phyloP scores from a whole-genome alignment of 2,888 invertebrate genomes.

The Himalopsyche japonica region DNA sequence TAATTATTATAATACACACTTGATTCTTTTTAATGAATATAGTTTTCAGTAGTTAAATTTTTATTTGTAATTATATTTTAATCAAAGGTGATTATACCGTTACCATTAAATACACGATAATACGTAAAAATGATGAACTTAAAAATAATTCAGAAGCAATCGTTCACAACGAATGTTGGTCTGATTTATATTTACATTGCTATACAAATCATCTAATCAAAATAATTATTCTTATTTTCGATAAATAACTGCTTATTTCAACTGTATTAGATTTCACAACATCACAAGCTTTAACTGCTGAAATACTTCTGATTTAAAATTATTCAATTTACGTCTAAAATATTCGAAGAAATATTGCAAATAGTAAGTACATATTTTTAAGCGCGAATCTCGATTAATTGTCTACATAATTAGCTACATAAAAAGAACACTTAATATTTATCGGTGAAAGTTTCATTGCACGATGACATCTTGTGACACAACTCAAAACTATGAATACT shows the following conservation, averaged over 20 bases:
- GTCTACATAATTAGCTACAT: neutral
- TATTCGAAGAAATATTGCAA: neutral
- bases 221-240: neutral
- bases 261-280: conserved; percentile 21
- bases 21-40: no score
- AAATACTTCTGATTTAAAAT: neutral
- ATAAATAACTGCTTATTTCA: conserved; percentile 11
- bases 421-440: neutral
- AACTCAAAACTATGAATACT: neutral
- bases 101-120: neutral
- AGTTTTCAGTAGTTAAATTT: no score
- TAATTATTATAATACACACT: no score
- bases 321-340: neutral
- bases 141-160: neutral
- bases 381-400: neutral
- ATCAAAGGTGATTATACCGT: no score
- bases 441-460: neutral
- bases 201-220: conserved; percentile 6
- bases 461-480: neutral
- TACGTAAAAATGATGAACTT: neutral
- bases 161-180: neutral
- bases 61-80: no score
- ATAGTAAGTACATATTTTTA: neutral
- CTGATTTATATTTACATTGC: neutral
- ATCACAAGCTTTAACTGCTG: conserved; percentile 18